These are phyloP conservation scores for Paragorgia papillata DNA, from an alignment of 92 coral and sea anemone genomes.

Conservation along the genomic window DNA sequence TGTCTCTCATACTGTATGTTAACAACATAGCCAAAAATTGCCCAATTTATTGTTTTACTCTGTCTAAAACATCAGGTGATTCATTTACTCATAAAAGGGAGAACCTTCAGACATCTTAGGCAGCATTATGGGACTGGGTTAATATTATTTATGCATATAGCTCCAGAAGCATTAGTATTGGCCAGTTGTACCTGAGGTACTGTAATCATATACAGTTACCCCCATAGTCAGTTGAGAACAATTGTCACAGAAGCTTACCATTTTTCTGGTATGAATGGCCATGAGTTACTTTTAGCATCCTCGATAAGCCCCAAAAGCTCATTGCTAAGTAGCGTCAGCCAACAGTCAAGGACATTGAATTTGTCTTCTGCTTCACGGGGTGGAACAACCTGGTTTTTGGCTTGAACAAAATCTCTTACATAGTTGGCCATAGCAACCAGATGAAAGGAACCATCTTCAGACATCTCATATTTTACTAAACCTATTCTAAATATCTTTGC, in stretches of 20 bases:
- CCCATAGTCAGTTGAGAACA: too few species aligned
- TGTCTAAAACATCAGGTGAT: too few species aligned
- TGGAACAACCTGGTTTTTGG: constrained; percentile 1
- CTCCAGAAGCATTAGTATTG: too few species aligned
- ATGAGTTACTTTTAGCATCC: constrained; percentile 74
- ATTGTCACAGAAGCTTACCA: constrained; percentile 82
- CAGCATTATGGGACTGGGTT: too few species aligned
- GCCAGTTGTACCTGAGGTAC: too few species aligned
- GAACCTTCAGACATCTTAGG: too few species aligned
- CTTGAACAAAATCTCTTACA: constrained; percentile 42
- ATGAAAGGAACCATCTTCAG: background rate
- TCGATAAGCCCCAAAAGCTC: constrained; percentile 60
- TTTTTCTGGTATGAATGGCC: constrained; percentile 99
- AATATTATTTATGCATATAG: too few species aligned
- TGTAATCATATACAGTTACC: too few species aligned
- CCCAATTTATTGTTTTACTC: too few species aligned
- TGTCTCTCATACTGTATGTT: too few species aligned
- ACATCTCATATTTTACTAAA: constrained; percentile 39
- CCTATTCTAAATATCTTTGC: constrained; percentile 51
- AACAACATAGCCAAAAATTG: too few species aligned
- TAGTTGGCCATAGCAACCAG: constrained; percentile 33
- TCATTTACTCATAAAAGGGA: too few species aligned
- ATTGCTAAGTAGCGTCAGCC: constrained; percentile 70
- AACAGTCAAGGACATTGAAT: constrained; percentile 64
- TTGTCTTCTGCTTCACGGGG: background rate